A percentile compares a stretch with the other conserved stretches of the same genome.
Conservation (phyloP, 2,113 vertebrate species). For the Galeopterus variegatus region DNA sequence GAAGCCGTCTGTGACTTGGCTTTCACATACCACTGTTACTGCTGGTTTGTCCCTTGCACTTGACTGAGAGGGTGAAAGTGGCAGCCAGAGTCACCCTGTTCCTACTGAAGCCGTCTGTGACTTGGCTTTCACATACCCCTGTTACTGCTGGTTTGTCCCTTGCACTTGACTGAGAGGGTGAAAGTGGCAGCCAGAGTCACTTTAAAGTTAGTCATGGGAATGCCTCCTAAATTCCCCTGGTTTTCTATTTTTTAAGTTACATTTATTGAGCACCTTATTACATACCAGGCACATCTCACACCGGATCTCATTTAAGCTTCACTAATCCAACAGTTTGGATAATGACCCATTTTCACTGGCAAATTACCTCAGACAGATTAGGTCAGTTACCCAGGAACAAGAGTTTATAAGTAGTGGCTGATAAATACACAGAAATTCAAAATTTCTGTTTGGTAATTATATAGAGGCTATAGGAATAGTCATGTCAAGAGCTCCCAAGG, state of each 20-base stretch:
- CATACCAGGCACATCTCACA: neutral
- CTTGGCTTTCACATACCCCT: neutral
- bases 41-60: neutral
- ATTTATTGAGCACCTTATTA: neutral
- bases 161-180: neutral
- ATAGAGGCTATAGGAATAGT: neutral
- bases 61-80: neutral
- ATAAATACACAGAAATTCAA: neutral
- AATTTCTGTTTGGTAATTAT: neutral
- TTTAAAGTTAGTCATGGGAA: neutral
- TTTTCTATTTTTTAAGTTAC: neutral
- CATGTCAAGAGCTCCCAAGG: neutral
- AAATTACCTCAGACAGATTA: slow-evolving; percentile 4
- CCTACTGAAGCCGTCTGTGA: no score
- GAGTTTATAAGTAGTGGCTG: neutral
- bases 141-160: neutral
- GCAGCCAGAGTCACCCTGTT: neutral
- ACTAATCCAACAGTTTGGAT: neutral
- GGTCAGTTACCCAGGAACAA: neutral
- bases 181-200: neutral
- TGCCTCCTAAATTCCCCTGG: neutral
- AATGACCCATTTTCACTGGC: slow-evolving; percentile 14
- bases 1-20: neutral
- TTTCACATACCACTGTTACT: neutral
- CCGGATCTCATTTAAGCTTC: neutral